Conservation (phyloP, 1,140 invertebrate genomes). For the Macrosteles quadrilineatus region DNA sequence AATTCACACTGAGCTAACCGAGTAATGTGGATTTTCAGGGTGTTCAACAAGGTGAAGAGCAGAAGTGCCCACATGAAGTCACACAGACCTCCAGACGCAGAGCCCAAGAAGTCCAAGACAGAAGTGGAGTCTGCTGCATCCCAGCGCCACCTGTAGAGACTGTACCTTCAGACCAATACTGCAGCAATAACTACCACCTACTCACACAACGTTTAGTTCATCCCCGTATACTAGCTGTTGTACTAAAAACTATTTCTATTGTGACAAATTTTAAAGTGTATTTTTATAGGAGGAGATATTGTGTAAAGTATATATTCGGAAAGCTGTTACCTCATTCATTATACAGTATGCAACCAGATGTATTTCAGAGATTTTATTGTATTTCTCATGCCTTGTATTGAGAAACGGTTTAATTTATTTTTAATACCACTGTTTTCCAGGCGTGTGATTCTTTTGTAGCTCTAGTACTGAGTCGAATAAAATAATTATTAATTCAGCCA, state of each 20-base stretch:
- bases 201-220: slow-evolving; percentile 4
- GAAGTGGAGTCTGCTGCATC: slow-evolving; percentile 36
- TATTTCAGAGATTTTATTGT: slow-evolving; percentile 2
- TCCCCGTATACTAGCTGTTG: neutral
- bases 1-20: no score
- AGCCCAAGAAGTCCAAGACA: slow-evolving; percentile 53
- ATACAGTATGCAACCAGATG: neutral
- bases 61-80: slow-evolving; percentile 98
- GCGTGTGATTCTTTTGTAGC: no score
- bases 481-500: no score
- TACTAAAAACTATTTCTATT: slow-evolving; percentile 15
- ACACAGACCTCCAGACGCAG: slow-evolving; percentile 78
- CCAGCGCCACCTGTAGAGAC: slow-evolving; percentile 30
- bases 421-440: no score
- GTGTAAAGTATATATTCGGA: neutral
- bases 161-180: slow-evolving; percentile 19
- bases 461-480: no score
- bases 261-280: slow-evolving; percentile 22
- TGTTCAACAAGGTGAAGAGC: slow-evolving; percentile 97
- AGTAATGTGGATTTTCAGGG: slow-evolving; percentile 79
- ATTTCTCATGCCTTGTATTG: neutral
- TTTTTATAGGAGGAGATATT: slow-evolving; percentile 19
- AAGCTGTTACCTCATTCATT: slow-evolving; percentile 18
- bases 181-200: slow-evolving; percentile 18
- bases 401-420: neutral